Conservation (phyloP, 2,888 invertebrate genomes). For the Sicus ferrugineus region DNA sequence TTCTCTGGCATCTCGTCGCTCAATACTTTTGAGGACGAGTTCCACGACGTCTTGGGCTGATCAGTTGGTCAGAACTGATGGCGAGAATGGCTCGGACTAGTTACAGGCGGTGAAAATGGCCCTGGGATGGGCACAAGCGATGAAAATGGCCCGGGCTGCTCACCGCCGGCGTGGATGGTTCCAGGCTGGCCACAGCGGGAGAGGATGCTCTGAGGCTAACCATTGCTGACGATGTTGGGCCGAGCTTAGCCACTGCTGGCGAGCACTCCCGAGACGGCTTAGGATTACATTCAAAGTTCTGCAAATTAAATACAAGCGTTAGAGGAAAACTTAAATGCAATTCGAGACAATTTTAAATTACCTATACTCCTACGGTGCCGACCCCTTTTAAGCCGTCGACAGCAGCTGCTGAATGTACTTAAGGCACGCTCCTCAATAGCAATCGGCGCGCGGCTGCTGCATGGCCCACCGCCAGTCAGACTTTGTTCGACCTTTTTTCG, state of each 20-base stretch:
- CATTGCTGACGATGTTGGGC: too few species aligned
- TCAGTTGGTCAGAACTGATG: neutral
- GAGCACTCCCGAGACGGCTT: too few species aligned
- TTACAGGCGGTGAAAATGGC: too few species aligned
- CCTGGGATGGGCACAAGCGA: neutral
- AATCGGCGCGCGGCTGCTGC: neutral
- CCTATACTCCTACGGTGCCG: neutral
- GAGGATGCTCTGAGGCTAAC: neutral
- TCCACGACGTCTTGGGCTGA: neutral
- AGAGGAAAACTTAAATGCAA: neutral
- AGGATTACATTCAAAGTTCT: neutral
- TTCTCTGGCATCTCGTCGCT: neutral
- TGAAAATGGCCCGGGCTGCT: neutral
- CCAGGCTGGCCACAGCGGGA: neutral
- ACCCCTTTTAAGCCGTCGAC: neutral
- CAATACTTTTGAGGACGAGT: neutral
- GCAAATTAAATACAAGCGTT: neutral
- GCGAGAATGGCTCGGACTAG: neutral
- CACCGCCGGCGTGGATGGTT: neutral
- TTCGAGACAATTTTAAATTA: neutral
- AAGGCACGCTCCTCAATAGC: conserved; percentile 4
- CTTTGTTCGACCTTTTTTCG: neutral
- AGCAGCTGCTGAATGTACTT: neutral
- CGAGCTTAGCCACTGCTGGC: neutral
- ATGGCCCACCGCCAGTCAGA: neutral